These are phyloP conservation scores for Sympetrum striolatum DNA, from an alignment of 2,888 invertebrate species.

Conservation along the genomic window DNA sequence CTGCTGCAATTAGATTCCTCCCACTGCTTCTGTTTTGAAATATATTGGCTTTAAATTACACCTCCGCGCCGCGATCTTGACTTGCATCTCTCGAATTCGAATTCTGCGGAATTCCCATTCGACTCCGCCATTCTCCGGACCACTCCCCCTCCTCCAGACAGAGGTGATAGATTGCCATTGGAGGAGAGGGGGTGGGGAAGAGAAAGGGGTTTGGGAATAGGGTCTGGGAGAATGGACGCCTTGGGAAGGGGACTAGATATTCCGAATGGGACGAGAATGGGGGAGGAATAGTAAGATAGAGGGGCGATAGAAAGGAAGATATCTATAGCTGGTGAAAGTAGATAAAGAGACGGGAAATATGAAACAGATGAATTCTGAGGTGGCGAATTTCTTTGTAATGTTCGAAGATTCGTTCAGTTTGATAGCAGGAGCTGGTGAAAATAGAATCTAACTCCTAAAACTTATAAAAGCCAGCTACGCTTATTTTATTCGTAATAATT, in stretches of 20 bases:
- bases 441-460: no score
- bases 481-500: no score
- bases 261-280: not conserved
- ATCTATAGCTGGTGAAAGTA: not conserved
- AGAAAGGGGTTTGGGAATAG: not conserved
- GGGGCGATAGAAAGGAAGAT: not conserved
- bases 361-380: no score
- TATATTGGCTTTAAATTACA: not conserved
- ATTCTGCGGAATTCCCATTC: not conserved
- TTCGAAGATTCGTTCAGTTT: no score
- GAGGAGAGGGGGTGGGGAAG: not conserved
- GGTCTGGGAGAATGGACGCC: not conserved
- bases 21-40: not conserved
- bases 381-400: no score
- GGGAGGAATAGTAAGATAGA: no score
- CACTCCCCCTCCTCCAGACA: not conserved
- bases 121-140: not conserved
- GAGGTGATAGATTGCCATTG: constrained; percentile 8
- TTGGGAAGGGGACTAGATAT: not conserved
- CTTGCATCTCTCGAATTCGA: not conserved
- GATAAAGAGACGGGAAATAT: no score
- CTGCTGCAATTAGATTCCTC: not conserved
- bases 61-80: not conserved
- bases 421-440: no score
- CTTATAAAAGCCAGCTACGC: no score